phyloP scores from a whole-genome alignment of 2,797 vertebrate species.

The Aphelocoma californica region DNA sequence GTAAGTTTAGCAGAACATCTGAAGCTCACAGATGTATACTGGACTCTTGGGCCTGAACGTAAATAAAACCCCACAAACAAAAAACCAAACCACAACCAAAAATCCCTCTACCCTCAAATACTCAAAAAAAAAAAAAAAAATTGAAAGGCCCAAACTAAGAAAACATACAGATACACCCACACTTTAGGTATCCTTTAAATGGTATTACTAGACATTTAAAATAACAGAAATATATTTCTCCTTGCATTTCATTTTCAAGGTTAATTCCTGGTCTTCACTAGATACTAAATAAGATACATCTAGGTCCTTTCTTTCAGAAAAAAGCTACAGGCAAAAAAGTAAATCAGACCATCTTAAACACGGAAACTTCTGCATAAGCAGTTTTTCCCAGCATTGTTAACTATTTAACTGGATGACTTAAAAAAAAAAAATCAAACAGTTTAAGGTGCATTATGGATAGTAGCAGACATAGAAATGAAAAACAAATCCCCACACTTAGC shows the following conservation, averaged over 20 bases:
- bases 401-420: background rate
- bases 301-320: background rate
- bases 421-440: background rate
- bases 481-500: background rate
- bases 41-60: background rate
- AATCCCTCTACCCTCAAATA: background rate
- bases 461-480: background rate
- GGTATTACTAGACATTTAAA: background rate
- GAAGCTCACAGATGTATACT: background rate
- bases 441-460: background rate
- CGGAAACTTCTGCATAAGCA: fast-evolving
- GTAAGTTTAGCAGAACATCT: background rate
- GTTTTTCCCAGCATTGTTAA: background rate
- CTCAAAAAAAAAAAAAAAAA: background rate
- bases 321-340: background rate
- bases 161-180: background rate
- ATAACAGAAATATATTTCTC: background rate
- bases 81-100: background rate
- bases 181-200: background rate
- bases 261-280: background rate
- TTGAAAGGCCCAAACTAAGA: background rate
- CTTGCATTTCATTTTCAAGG: background rate
- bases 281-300: background rate
- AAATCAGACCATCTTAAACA: background rate
- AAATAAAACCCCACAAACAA: background rate